phyloP scores from a whole-genome alignment of 2,113 vertebrate species.

The Jacana jacana region DNA sequence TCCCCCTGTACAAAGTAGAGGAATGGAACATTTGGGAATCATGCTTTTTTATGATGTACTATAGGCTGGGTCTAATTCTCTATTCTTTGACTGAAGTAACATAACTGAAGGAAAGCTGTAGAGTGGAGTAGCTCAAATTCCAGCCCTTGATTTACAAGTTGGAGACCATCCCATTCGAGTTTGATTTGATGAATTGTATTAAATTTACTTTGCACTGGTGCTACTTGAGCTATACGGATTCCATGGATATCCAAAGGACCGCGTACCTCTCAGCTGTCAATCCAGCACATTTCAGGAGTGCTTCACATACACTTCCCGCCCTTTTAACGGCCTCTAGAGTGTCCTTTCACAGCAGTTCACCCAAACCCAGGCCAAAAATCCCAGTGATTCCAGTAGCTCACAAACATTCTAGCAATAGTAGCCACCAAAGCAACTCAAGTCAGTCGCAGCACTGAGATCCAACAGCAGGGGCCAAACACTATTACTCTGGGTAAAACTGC shows the following conservation, averaged over 20 bases:
- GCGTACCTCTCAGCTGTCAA: constrained; percentile 39
- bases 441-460: not conserved
- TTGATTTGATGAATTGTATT: constrained; percentile 51
- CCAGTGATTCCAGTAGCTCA: not conserved
- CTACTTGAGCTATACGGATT: constrained; percentile 50
- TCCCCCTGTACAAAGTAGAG: not conserved
- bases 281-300: constrained; percentile 56
- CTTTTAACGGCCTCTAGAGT: constrained; percentile 25
- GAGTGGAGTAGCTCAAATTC: constrained; percentile 12
- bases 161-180: not conserved
- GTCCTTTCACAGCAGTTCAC: constrained; percentile 30
- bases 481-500: not conserved
- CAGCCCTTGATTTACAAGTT: constrained; percentile 3
- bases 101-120: not conserved
- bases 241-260: constrained; percentile 23
- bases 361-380: constrained; percentile 11
- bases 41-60: not conserved
- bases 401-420: not conserved
- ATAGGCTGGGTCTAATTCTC: not conserved
- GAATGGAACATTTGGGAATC: not conserved
- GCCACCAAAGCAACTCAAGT: not conserved
- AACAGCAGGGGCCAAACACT: not conserved
- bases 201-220: constrained; percentile 30
- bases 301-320: constrained; percentile 16
- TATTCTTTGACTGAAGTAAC: not conserved